A percentile compares a stretch with the other conserved stretches of the same genome.
phyloP scores from a whole-genome alignment of 2,113 vertebrate genomes.

The Helogale parvula region DNA sequence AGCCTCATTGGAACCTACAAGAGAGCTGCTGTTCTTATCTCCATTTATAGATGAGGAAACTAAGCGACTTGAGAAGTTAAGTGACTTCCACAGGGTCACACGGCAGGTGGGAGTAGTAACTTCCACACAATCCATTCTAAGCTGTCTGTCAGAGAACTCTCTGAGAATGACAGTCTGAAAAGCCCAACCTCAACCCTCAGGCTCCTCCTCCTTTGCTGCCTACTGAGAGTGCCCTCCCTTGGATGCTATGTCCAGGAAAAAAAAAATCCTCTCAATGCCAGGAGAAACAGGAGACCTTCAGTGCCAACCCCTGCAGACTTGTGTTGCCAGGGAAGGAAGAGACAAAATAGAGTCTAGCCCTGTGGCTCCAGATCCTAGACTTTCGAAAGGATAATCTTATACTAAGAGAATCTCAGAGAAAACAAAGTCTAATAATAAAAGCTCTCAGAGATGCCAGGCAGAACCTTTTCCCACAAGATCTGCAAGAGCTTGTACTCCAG shows the following conservation, averaged over 20 bases:
- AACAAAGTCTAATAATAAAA: background rate
- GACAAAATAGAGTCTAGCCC: background rate
- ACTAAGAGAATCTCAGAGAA: background rate
- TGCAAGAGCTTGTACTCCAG: background rate
- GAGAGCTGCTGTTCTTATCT: background rate
- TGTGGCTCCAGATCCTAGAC: background rate
- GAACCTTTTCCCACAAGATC: background rate
- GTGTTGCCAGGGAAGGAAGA: background rate
- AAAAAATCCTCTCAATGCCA: background rate
- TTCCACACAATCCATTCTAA: background rate
- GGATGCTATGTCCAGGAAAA: background rate
- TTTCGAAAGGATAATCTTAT: background rate
- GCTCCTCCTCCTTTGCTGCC: background rate
- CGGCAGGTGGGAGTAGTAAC: background rate
- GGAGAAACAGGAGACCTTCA: background rate
- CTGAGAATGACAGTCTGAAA: background rate
- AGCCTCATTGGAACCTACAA: background rate
- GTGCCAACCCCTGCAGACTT: background rate
- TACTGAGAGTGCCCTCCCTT: background rate
- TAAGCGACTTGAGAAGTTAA: background rate
- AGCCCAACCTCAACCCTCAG: background rate
- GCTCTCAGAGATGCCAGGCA: background rate
- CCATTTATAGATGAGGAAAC: slow-evolving; percentile 3
- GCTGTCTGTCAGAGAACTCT: background rate
- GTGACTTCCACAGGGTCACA: background rate